Percentiles rank a stretch among this genome's conserved stretches.
phyloP scores from a whole-genome alignment of 2,888 invertebrate genomes.

The Latrodectus hesperus region DNA sequence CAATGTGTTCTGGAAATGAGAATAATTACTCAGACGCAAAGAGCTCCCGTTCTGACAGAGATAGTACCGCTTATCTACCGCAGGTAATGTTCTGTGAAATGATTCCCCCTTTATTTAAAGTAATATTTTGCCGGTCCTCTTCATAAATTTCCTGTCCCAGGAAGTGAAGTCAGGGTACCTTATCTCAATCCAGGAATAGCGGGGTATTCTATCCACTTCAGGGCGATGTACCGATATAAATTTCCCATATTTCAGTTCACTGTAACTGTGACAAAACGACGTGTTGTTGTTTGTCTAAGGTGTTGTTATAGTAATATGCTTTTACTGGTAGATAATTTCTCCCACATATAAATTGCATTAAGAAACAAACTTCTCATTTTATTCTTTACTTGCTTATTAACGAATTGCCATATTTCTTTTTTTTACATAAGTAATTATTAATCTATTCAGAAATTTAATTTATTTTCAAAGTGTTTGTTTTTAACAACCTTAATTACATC shows the following conservation, averaged over 20 bases:
- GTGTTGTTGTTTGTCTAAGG: too few relatives aligned
- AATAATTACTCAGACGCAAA: conserved; percentile 64
- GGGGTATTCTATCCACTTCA: not conserved
- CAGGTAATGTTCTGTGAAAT: conserved; percentile 67
- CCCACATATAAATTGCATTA: too few relatives aligned
- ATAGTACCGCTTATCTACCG: conserved; percentile 45
- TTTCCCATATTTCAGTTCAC: not conserved
- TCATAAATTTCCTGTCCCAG: conserved; percentile 47
- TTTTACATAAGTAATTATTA: too few relatives aligned
- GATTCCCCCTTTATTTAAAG: conserved; percentile 52
- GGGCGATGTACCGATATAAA: conserved; percentile 37
- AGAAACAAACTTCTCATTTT: too few relatives aligned
- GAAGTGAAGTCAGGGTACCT: conserved; percentile 7
- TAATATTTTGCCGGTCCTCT: conserved; percentile 51
- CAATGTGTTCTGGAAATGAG: conserved; percentile 30
- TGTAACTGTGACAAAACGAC: too few relatives aligned
- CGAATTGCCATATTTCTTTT: too few relatives aligned
- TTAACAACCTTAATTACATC: too few relatives aligned
- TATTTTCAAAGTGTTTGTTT: too few relatives aligned
- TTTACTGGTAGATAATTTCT: too few relatives aligned
- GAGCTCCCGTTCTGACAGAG: conserved; percentile 43
- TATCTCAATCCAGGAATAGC: conserved; percentile 31
- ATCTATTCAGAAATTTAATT: too few relatives aligned
- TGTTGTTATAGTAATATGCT: too few relatives aligned
- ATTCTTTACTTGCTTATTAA: too few relatives aligned